phyloP scores from a whole-genome alignment of 2,113 vertebrate genomes.

The Austrofundulus limnaeus region DNA sequence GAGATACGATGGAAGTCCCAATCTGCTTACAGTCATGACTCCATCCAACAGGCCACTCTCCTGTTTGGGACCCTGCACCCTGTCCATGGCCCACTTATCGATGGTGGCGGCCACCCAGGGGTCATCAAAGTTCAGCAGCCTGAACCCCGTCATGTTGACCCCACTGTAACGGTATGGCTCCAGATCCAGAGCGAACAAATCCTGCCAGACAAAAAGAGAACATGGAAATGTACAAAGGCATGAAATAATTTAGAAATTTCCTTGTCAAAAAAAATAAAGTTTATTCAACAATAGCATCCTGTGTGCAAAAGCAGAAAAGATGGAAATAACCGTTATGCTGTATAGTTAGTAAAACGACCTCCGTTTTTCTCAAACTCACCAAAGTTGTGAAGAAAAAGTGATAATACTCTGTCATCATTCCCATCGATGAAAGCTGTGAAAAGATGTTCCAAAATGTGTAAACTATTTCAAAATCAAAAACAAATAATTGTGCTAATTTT shows the following conservation, averaged over 20 bases:
- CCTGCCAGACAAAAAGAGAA: slow-evolving; percentile 71
- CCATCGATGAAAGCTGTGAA: slow-evolving; percentile 93
- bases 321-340: not conserved
- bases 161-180: slow-evolving; percentile 97
- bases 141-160: slow-evolving; percentile 97
- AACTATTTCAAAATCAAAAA: too few relatives aligned
- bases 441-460: too few relatives aligned
- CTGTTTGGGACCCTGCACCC: slow-evolving; percentile 87
- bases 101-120: slow-evolving; percentile 86
- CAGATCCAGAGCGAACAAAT: slow-evolving; percentile 94
- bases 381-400: slow-evolving; percentile 98
- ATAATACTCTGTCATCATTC: slow-evolving; percentile 99
- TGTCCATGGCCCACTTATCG: slow-evolving; percentile 93
- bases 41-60: slow-evolving; percentile 90
- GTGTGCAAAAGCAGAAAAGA: not conserved
- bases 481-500: not conserved
- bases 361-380: slow-evolving; percentile 80
- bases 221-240: not conserved
- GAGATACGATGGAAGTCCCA: not conserved
- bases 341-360: not conserved
- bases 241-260: not conserved
- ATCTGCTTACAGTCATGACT: slow-evolving; percentile 88
- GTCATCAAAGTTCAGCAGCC: slow-evolving; percentile 89
- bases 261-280: too few relatives aligned
- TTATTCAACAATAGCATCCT: too few relatives aligned